phyloP scores from a whole-genome alignment of 1,140 invertebrate genomes.

The Diprion similis region DNA sequence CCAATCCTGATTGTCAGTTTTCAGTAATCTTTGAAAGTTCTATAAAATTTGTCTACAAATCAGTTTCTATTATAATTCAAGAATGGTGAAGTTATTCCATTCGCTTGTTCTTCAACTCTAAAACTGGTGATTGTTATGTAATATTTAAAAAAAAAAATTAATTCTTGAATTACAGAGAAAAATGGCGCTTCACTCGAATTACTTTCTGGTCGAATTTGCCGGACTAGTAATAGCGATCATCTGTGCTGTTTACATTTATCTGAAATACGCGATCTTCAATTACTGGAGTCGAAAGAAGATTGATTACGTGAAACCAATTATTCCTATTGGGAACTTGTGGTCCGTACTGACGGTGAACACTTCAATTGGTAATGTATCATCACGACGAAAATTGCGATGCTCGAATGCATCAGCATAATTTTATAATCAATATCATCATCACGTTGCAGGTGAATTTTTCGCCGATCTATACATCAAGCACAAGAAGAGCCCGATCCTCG shows the following conservation, averaged over 20 bases:
- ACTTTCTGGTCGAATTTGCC: background rate
- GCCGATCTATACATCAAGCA: constrained; percentile 26
- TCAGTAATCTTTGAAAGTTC: too few species aligned
- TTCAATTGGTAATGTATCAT: background rate
- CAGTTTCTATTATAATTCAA: too few species aligned
- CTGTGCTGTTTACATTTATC: background rate
- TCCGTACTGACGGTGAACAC: background rate
- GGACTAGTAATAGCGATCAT: background rate
- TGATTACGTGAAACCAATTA: background rate
- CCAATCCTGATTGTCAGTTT: too few species aligned
- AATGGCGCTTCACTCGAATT: background rate
- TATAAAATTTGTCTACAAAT: too few species aligned
- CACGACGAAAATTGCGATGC: background rate
- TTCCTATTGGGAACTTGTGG: background rate
- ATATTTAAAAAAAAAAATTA: too few species aligned
- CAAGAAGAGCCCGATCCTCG: constrained; percentile 36
- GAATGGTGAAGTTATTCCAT: too few species aligned
- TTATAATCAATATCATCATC: background rate
- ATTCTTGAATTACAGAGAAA: background rate
- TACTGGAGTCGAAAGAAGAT: background rate
- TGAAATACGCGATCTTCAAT: background rate
- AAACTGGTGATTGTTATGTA: too few species aligned
- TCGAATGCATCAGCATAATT: background rate
- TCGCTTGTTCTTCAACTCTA: too few species aligned
- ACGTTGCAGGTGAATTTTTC: constrained; percentile 29